Evolutionary conservation across 1,140 invertebrate species (phyloP), one percentile per base, ranked within the genome.

Genomic region (Gonioctena quinquepunctata): DNA sequence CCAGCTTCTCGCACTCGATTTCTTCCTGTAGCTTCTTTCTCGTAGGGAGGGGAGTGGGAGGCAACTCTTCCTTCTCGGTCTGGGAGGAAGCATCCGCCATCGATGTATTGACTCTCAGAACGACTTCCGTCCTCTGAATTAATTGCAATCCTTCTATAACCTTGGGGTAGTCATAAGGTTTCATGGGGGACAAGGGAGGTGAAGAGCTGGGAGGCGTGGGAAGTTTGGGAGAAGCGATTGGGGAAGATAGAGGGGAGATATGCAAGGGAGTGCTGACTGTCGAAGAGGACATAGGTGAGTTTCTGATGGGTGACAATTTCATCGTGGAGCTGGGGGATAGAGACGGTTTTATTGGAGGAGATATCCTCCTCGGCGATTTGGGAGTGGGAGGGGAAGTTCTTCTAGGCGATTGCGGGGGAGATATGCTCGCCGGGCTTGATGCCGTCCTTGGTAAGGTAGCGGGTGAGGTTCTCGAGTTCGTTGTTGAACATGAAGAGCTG

Each of bases 1-100:
- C 91, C 62, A 93, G 85, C 74, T 89, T 85, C 75, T 95, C 93
- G 84, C 92, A 94, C 72, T 94, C 93, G 66, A 94, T 87, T 82
- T 94, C 93, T 78, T 94, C 93, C 59, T 90, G 87, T 13, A 90
- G 84, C 60, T 91, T 91, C 60, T 83, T 83, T 7, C 84, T 83
- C 33, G 84, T 83, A 2, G 79, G 81, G 6, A 83, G 71, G 2
- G 82, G 82, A 2, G 77, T 80, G 8, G 77, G 72, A 6, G 79
- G 73, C 16, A 79, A 28, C 70, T 79, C 76, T 52, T 82, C 81
- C 68, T 82, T 83, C 70, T 90, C 89, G 0, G 89, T 91, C 75
- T 90, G 89, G 13, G 88, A 89, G 6, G 87, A 85, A n/a, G 86
- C 88, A 76, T 90, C 89, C 59, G 80, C 87, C 2, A 88, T 90